phyloP scores from a whole-genome alignment of 1,140 invertebrate genomes.

The Spodoptera litura region DNA sequence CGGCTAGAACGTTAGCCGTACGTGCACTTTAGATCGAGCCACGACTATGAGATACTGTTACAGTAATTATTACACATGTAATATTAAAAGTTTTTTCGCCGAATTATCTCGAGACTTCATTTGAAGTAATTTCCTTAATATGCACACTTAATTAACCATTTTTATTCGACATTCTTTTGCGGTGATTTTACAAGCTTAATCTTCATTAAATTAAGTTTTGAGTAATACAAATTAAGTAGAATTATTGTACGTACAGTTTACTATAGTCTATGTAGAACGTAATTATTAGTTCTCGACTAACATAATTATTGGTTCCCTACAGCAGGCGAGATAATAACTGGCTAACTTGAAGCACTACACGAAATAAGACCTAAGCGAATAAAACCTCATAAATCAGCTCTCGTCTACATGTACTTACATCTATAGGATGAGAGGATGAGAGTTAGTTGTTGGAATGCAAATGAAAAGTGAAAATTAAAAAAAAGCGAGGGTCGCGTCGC shows the following conservation, averaged over 20 bases:
- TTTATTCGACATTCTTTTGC: slow-evolving; percentile 45
- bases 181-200: neutral
- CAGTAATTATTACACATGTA: slow-evolving; percentile 50
- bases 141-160: slow-evolving; percentile 29
- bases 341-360: slow-evolving; percentile 27
- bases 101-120: slow-evolving; percentile 15
- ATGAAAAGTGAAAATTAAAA: slow-evolving; percentile 86
- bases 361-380: slow-evolving; percentile 49
- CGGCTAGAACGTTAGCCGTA: slow-evolving; percentile 78
- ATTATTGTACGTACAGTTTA: neutral
- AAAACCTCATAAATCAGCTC: slow-evolving; percentile 56
- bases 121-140: slow-evolving; percentile 40
- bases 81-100: slow-evolving; percentile 51
- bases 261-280: neutral
- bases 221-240: slow-evolving; percentile 1
- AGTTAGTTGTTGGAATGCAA: slow-evolving; percentile 81
- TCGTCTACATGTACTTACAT: slow-evolving; percentile 51
- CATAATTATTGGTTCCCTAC: slow-evolving; percentile 35
- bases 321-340: slow-evolving; percentile 40
- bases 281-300: slow-evolving; percentile 17
- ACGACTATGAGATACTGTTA: slow-evolving; percentile 52
- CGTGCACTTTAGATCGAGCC: slow-evolving; percentile 62
- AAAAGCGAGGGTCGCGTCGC: slow-evolving; percentile 79
- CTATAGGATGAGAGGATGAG: slow-evolving; percentile 49
- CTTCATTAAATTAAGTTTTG: neutral